phyloP scores from a whole-genome alignment of 2,888 invertebrate species.

The Vesta saturnalis region DNA sequence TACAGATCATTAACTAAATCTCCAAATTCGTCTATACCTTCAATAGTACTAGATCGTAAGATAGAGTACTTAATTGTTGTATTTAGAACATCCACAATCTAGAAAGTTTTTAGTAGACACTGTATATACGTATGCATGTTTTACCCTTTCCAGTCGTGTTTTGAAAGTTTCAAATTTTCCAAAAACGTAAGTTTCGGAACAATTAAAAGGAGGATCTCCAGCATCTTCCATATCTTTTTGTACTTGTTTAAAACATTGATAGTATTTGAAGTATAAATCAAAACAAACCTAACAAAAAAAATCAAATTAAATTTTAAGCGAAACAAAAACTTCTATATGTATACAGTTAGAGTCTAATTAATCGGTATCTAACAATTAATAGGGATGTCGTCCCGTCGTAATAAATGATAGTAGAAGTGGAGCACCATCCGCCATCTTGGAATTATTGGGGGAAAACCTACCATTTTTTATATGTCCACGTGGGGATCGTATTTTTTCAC shows the following conservation, averaged over 20 bases:
- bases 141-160: conserved; percentile 75
- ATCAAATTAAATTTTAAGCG: conserved; percentile 32
- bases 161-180: conserved; percentile 88
- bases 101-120: not conserved
- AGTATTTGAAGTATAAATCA: conserved; percentile 68
- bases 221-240: conserved; percentile 76
- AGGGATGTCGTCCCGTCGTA: too few species aligned
- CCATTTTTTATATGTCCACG: too few species aligned
- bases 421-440: too few species aligned
- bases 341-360: too few species aligned
- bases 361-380: too few species aligned
- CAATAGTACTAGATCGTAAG: conserved; percentile 78
- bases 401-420: too few species aligned
- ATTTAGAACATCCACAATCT: conserved; percentile 81
- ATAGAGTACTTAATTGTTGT: conserved; percentile 78
- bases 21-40: conserved; percentile 80
- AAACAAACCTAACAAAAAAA: conserved; percentile 61
- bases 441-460: too few species aligned
- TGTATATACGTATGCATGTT: conserved; percentile 35
- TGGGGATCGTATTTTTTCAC: too few species aligned
- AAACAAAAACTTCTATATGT: not conserved
- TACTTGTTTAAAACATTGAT: conserved; percentile 69
- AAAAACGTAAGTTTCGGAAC: conserved; percentile 90
- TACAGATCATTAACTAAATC: conserved; percentile 74
- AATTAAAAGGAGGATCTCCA: conserved; percentile 80